phyloP scores from a whole-genome alignment of 2,113 vertebrate species.

The Takifugu flavidus region DNA sequence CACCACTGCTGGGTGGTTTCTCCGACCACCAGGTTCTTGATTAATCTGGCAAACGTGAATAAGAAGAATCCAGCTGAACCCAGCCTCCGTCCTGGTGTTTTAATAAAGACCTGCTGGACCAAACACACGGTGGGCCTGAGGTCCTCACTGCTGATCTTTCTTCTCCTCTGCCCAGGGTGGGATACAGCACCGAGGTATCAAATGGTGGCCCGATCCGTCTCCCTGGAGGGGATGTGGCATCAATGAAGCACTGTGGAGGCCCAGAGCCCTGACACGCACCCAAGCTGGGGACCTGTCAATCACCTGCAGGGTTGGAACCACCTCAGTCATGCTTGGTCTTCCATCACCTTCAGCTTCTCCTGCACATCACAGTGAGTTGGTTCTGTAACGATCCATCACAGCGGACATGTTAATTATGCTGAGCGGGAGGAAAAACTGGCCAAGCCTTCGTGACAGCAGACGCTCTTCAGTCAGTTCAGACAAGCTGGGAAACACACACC shows the following conservation, averaged over 20 bases:
- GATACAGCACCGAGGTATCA: slow-evolving; percentile 53
- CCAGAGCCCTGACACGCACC: slow-evolving; percentile 37
- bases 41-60: neutral
- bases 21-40: slow-evolving; percentile 3
- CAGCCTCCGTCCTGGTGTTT: slow-evolving; percentile 38
- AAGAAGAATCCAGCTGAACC: slow-evolving; percentile 14
- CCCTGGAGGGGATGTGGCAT: slow-evolving; percentile 46
- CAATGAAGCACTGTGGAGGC: slow-evolving; percentile 61
- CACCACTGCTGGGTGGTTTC: too few relatives aligned
- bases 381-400: slow-evolving; percentile 1
- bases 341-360: neutral
- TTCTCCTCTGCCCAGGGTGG: slow-evolving; percentile 64
- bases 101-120: slow-evolving; percentile 54
- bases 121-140: slow-evolving; percentile 50
- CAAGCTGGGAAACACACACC: slow-evolving; percentile 38
- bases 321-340: slow-evolving; percentile 30
- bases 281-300: slow-evolving; percentile 44
- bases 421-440: slow-evolving; percentile 29
- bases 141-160: slow-evolving; percentile 54
- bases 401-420: slow-evolving; percentile 19
- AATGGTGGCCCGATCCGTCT: slow-evolving; percentile 64
- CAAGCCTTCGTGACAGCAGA: slow-evolving; percentile 58
- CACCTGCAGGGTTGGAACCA: slow-evolving; percentile 17
- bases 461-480: slow-evolving; percentile 58
- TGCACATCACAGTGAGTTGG: slow-evolving; percentile 1